Evolutionary conservation across 2,888 invertebrate species (phyloP).

Genomic region (Bimastos eiseni): DNA sequence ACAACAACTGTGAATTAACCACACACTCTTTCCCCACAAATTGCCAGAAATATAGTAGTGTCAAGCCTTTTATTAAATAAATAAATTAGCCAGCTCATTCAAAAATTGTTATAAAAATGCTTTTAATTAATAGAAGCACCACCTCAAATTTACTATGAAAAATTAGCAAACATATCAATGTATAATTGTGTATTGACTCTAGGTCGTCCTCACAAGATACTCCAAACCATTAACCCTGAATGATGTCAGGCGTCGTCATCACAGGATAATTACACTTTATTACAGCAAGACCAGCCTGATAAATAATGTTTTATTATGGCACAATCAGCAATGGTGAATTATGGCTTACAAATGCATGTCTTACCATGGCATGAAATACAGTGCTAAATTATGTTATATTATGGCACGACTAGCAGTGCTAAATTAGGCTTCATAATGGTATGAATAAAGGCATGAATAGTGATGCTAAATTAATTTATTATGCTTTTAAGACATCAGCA

Average conservation of each 20-base stretch:
- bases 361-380: too few species aligned
- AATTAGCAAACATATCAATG: background rate
- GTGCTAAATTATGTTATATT: background rate
- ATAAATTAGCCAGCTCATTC: background rate
- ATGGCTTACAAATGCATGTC: too few species aligned
- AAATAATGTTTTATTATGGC: background rate
- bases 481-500: too few species aligned
- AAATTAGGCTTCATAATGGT: too few species aligned
- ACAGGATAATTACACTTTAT: too few species aligned
- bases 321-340: too few species aligned
- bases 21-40: background rate
- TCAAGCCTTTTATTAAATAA: background rate
- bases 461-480: too few species aligned
- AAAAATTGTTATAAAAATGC: constrained; percentile 26
- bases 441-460: too few species aligned
- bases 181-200: background rate
- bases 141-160: background rate
- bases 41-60: background rate
- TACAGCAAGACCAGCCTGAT: too few species aligned
- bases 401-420: background rate
- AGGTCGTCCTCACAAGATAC: background rate
- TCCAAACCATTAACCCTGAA: too few species aligned
- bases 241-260: too few species aligned
- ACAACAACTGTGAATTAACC: background rate
- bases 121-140: constrained; percentile 29